A percentile compares a stretch with the other conserved stretches of the same genome.
Conservation (phyloP, 2,888 invertebrate genomes). For the Cephus pygmeus region DNA sequence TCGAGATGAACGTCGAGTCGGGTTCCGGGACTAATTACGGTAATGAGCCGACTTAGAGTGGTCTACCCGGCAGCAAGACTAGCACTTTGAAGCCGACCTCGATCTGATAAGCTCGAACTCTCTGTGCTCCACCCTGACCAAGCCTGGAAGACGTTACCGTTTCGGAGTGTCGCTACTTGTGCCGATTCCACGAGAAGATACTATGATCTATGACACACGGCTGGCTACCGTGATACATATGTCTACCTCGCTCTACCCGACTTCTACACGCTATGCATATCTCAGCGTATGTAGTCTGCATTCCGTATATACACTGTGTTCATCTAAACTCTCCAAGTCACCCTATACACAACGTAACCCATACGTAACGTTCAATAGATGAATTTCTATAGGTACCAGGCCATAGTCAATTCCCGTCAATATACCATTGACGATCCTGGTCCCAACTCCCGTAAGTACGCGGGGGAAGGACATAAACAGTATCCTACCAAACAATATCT, state of each 20-base stretch:
- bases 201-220: slow-evolving; percentile 51
- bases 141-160: slow-evolving; percentile 2
- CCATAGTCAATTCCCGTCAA: neutral
- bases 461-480: neutral
- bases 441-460: neutral
- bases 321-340: neutral
- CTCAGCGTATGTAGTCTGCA: neutral
- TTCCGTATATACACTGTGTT: neutral
- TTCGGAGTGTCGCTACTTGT: slow-evolving; percentile 21
- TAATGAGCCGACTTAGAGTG: slow-evolving; percentile 51
- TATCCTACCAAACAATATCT: neutral
- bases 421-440: neutral
- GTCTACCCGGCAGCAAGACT: slow-evolving; percentile 21
- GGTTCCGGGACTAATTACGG: slow-evolving; percentile 55
- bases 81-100: slow-evolving; percentile 54
- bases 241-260: slow-evolving; percentile 18
- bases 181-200: slow-evolving; percentile 40
- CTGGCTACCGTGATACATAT: slow-evolving; percentile 28
- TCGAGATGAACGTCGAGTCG: slow-evolving; percentile 35
- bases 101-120: slow-evolving; percentile 45
- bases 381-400: neutral
- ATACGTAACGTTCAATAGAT: neutral
- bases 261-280: slow-evolving; percentile 16
- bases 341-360: neutral
- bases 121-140: neutral